Percentiles rank a stretch among this genome's conserved stretches.
Conservation (phyloP, 2,113 vertebrate genomes). For the Cyanistes caeruleus region DNA sequence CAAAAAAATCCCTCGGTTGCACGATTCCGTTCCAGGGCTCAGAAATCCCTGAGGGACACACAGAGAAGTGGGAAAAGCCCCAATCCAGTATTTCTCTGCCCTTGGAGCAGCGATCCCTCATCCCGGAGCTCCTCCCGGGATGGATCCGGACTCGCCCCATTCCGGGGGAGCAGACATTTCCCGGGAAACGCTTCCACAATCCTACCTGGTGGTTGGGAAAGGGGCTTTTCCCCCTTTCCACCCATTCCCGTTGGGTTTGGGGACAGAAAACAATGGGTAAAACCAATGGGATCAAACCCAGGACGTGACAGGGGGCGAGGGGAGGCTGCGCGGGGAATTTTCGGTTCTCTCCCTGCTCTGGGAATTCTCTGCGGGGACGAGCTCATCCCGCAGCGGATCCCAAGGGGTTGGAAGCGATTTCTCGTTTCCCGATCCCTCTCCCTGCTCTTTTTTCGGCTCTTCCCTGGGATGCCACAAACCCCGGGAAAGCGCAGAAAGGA, state of each 20-base stretch:
- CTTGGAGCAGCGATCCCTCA: background rate
- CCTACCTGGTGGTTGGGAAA: background rate
- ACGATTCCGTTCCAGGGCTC: background rate
- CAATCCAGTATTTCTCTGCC: background rate
- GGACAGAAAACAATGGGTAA: background rate
- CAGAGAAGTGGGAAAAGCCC: background rate
- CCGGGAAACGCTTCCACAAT: background rate
- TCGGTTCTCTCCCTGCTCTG: background rate
- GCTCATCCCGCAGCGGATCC: rapidly evolving
- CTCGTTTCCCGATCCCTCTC: background rate
- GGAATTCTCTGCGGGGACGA: background rate
- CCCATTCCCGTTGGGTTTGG: rapidly evolving
- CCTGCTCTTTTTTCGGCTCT: background rate
- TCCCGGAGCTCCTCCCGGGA: background rate
- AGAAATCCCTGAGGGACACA: background rate
- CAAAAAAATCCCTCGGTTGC: background rate
- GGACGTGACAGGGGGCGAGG: background rate
- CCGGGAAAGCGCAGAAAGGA: background rate
- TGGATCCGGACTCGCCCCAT: background rate
- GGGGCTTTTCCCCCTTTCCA: rapidly evolving
- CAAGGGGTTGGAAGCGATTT: background rate
- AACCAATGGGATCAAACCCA: rapidly evolving
- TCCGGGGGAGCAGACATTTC: background rate
- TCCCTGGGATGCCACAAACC: background rate
- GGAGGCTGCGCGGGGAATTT: background rate